Conservation (phyloP, 2,888 invertebrate genomes). For the Pseudococcus longispinus region DNA sequence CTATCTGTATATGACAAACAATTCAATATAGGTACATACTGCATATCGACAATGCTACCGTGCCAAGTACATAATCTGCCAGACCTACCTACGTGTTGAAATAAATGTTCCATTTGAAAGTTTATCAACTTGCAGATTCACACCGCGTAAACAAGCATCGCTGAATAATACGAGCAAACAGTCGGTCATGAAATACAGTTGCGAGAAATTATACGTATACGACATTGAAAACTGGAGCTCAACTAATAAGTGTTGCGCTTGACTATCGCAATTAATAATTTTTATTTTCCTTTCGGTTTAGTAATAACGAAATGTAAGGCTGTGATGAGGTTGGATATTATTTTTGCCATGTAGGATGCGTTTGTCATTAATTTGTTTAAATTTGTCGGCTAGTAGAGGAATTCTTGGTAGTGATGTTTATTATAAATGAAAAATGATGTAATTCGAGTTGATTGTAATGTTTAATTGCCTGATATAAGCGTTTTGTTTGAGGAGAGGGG, state of each 20-base stretch:
- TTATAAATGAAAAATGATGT: background rate
- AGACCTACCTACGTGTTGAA: background rate
- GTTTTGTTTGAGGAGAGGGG: background rate
- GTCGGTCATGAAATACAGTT: background rate
- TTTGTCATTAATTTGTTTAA: background rate
- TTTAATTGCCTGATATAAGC: background rate
- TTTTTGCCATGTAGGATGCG: background rate
- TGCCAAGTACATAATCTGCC: background rate
- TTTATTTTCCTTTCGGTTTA: background rate
- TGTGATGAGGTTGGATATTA: background rate
- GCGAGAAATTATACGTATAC: background rate
- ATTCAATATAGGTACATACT: background rate
- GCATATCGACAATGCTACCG: background rate
- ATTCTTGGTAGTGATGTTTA: background rate
- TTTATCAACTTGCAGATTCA: slow-evolving; percentile 26
- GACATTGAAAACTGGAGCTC: slow-evolving; percentile 32
- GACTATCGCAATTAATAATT: slow-evolving; percentile 23
- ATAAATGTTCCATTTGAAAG: slow-evolving; percentile 6
- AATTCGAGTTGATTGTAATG: background rate
- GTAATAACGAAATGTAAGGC: background rate
- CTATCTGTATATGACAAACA: background rate
- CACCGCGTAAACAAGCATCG: background rate
- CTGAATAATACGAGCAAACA: background rate
- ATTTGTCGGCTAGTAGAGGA: background rate
- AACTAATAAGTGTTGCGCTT: background rate